phyloP scores from a whole-genome alignment of 1,140 invertebrate species.

The Eubasilissa regina region DNA sequence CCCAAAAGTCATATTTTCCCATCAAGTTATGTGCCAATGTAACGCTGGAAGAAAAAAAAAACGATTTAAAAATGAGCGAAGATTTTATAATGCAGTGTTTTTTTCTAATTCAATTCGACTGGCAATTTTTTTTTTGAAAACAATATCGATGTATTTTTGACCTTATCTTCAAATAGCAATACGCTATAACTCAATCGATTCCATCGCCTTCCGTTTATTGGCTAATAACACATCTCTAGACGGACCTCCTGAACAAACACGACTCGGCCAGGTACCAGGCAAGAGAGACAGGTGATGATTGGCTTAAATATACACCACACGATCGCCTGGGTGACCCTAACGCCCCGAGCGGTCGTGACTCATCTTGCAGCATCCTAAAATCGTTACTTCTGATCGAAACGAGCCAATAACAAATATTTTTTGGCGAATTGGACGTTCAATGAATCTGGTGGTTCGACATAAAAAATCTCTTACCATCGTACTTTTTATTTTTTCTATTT shows the following conservation, averaged over 20 bases:
- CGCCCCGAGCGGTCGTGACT: conserved; percentile 14
- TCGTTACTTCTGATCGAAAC: neutral
- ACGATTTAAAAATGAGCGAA: no score
- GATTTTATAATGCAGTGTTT: no score
- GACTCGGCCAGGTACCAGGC: neutral
- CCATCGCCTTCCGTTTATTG: conserved; percentile 7
- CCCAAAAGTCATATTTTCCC: no score
- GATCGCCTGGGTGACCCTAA: neutral
- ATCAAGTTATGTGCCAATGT: no score
- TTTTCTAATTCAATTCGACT: no score
- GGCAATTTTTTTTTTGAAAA: no score
- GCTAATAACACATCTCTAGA: conserved; percentile 13
- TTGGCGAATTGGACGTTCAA: no score
- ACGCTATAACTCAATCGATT: conserved; percentile 21
- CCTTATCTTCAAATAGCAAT: neutral
- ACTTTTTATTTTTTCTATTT: no score
- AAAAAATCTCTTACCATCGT: no score
- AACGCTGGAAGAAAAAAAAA: no score
- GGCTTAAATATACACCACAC: conserved; percentile 13
- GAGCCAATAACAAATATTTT: no score
- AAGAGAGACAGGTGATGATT: conserved; percentile 27
- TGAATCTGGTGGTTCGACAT: no score
- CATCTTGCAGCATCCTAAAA: conserved; percentile 6
- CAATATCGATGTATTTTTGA: neutral
- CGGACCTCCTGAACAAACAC: conserved; percentile 1